Conservation (phyloP, 1,140 invertebrate species). For the Eupeodes corollae region DNA sequence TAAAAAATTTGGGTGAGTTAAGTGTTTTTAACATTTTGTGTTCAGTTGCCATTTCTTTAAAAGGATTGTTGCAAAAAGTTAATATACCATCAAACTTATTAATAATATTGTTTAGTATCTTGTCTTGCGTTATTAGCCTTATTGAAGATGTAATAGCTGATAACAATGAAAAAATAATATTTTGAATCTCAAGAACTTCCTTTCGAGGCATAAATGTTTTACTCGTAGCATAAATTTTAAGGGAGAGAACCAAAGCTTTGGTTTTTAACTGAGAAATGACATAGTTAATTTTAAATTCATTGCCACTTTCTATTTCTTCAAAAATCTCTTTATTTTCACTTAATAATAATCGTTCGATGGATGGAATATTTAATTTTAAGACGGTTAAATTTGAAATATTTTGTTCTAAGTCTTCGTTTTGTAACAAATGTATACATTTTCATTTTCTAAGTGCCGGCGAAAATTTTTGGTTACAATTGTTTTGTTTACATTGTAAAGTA, state of each 20-base stretch:
- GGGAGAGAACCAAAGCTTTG: slow-evolving; percentile 2
- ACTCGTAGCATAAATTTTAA: slow-evolving; percentile 1
- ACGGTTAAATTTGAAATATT: background rate
- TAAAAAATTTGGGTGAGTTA: slow-evolving; percentile 2
- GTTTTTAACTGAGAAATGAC: slow-evolving; percentile 2
- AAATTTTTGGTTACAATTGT: slow-evolving; percentile 4
- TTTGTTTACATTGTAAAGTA: slow-evolving; percentile 1
- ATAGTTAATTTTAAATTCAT: background rate
- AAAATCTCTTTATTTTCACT: background rate
- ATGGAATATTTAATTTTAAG: background rate
- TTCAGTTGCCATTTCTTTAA: slow-evolving; percentile 4
- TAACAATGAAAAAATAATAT: background rate
- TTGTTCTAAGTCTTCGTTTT: background rate
- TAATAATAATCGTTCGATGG: background rate
- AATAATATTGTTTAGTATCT: background rate
- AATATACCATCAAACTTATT: background rate
- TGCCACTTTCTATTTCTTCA: background rate
- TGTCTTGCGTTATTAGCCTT: too few species aligned
- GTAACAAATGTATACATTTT: background rate
- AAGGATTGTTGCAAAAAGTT: slow-evolving; percentile 4
- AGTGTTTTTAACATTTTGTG: slow-evolving; percentile 5
- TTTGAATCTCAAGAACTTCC: slow-evolving; percentile 3
- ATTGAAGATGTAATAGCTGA: slow-evolving; percentile 1
- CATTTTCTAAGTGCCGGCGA: slow-evolving; percentile 2
- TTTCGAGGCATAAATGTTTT: slow-evolving; percentile 5